Evolutionary conservation across 2,113 vertebrate genomes (phyloP).

Genomic region (Mustela nigripes): DNA sequence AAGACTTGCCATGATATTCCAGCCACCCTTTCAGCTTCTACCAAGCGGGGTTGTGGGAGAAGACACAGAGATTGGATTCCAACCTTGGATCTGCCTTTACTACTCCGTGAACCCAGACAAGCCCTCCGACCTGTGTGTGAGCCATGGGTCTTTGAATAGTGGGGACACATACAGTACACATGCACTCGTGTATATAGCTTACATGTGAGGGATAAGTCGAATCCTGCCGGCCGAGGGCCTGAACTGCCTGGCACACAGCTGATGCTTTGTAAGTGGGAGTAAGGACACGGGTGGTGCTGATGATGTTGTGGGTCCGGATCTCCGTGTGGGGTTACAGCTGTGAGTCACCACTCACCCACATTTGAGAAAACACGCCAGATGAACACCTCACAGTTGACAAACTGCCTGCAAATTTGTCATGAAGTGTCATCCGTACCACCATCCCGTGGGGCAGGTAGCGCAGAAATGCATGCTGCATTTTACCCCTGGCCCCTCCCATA

Average conservation of each 20-base stretch:
- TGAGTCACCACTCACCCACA: too few relatives aligned
- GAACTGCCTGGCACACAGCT: accelerated
- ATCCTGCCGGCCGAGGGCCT: background rate
- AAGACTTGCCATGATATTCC: background rate
- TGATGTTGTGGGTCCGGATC: accelerated
- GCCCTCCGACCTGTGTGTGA: background rate
- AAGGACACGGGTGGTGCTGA: accelerated
- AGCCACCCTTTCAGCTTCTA: background rate
- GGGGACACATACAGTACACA: too few relatives aligned
- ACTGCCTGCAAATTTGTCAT: background rate
- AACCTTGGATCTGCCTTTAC: background rate
- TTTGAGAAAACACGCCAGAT: background rate
- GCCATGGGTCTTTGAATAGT: background rate
- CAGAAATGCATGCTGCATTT: background rate
- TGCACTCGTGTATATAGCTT: accelerated
- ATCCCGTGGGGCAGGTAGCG: background rate
- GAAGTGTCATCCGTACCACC: accelerated
- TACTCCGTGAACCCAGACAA: background rate
- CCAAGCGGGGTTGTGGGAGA: background rate
- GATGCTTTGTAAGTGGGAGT: too few relatives aligned
- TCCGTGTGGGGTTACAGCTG: background rate
- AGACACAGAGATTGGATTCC: background rate
- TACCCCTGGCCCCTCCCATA: accelerated
- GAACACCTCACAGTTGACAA: background rate
- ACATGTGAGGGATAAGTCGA: background rate